Evolutionary conservation across 2,113 vertebrate species (phyloP).

Genomic region (Mungos mungo): DNA sequence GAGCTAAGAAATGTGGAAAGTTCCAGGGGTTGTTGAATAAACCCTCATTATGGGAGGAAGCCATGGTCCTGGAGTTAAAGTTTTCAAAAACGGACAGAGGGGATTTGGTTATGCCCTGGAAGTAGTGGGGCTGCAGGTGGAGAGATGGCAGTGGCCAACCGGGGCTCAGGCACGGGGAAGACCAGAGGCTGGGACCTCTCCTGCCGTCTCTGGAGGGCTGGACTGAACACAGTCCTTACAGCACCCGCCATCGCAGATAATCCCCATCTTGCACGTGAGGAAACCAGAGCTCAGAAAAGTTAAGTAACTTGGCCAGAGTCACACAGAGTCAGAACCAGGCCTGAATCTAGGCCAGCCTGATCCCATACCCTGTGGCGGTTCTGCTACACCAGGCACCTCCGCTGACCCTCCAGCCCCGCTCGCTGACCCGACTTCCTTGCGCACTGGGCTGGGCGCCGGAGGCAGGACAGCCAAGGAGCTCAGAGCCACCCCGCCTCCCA

Average conservation of each 20-base stretch:
- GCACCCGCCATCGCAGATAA: not conserved
- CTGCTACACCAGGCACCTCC: not conserved
- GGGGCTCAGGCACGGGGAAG: not conserved
- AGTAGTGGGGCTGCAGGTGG: not conserved
- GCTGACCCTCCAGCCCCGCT: not conserved
- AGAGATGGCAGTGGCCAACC: not conserved
- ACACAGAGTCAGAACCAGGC: not conserved
- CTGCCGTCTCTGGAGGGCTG: not conserved
- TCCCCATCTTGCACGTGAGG: not conserved
- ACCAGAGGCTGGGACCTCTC: not conserved
- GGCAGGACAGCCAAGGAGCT: not conserved
- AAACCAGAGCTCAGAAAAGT: not conserved
- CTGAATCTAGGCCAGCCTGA: not conserved
- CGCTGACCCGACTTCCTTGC: not conserved
- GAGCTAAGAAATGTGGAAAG: not conserved
- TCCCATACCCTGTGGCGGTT: not conserved
- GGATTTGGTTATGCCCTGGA: not conserved
- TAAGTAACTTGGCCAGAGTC: not conserved
- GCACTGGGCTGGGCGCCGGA: accelerated
- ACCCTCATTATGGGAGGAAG: not conserved
- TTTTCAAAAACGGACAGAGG: not conserved
- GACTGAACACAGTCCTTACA: not conserved
- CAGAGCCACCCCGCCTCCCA: not conserved
- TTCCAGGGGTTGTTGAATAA: not conserved
- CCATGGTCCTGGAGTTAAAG: not conserved